phyloP scores from a whole-genome alignment of 2,888 invertebrate genomes.

The Pycnomerus fuliginosus region DNA sequence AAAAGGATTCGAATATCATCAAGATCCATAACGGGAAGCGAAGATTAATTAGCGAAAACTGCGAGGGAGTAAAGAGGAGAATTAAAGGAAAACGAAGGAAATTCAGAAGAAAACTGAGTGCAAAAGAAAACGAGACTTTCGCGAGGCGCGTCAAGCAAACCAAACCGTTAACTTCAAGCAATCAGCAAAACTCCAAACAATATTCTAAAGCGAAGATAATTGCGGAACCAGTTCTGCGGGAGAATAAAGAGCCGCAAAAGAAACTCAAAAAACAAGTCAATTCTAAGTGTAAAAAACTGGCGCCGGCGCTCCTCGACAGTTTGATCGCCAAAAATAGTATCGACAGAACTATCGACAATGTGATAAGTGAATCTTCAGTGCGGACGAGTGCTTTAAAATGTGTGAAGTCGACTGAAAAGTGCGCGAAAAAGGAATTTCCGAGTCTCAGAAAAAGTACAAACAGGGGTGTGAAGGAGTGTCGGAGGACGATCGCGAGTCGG shows the following conservation, averaged over 20 bases:
- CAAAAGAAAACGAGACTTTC: conserved; percentile 27
- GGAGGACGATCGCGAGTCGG: conserved; percentile 29
- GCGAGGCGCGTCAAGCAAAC: conserved; percentile 35
- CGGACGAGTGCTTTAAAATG: conserved; percentile 4
- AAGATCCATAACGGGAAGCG: conserved; percentile 53
- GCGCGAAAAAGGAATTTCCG: conserved; percentile 43
- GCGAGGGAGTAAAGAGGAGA: conserved; percentile 24
- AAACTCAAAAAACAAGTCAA: conserved; percentile 9
- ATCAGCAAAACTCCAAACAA: conserved; percentile 39
- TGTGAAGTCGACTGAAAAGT: conserved; percentile 51
- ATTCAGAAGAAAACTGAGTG: conserved; percentile 53
- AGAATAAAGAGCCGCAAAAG: conserved; percentile 27
- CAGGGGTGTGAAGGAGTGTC: conserved; percentile 14
- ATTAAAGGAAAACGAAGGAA: conserved; percentile 49
- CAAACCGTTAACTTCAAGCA: conserved; percentile 45
- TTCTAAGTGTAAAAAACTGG: conserved; percentile 32
- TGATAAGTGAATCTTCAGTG: conserved; percentile 46
- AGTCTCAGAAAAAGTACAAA: conserved; percentile 1
- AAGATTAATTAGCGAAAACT: conserved; percentile 47
- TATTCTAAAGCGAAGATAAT: conserved; percentile 29
- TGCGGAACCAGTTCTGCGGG: conserved; percentile 5
- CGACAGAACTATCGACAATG: conserved; percentile 56
- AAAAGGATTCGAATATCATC: conserved; percentile 48
- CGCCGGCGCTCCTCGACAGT: conserved; percentile 56
- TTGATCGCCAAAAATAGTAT: conserved; percentile 61